Evolutionary conservation across 2,888 invertebrate species (phyloP).

Genomic region (Pediacus dermestoides): DNA sequence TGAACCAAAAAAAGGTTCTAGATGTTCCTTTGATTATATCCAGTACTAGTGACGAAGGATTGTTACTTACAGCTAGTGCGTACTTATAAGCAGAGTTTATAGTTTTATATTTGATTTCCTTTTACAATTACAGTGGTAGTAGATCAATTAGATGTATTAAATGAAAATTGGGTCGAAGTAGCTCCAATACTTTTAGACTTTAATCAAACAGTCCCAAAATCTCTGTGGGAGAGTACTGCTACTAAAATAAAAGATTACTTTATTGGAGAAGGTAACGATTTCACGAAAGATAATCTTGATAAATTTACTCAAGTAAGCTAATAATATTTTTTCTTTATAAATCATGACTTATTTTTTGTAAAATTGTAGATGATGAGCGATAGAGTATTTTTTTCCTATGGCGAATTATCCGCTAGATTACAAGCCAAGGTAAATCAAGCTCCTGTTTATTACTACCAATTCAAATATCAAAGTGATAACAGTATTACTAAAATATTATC

Average conservation of each 20-base stretch:
- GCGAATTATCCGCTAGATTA: constrained; percentile 54
- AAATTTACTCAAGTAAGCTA: no score
- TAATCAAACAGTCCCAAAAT: constrained; percentile 20
- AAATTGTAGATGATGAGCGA: constrained; percentile 57
- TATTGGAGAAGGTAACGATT: constrained; percentile 17
- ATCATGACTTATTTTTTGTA: no score
- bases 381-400: constrained; percentile 55
- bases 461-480: neutral
- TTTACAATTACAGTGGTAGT: no score
- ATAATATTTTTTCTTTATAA: no score
- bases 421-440: constrained; percentile 54
- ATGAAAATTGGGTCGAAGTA: constrained; percentile 20
- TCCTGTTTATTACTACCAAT: constrained; percentile 56
- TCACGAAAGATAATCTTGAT: constrained; percentile 11
- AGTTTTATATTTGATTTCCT: no score
- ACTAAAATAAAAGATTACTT: constrained; percentile 22
- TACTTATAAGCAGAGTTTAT: no score
- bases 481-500: neutral
- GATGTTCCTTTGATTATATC: constrained; percentile 43
- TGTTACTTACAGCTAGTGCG: constrained; percentile 10
- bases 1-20: constrained; percentile 35
- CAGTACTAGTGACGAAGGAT: constrained; percentile 29
- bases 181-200: constrained; percentile 26
- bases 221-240: constrained; percentile 13
- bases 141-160: no score